Base-by-base conservation (phyloP, 2,113 vertebrate species). In the Calyptomena viridis region DNA sequence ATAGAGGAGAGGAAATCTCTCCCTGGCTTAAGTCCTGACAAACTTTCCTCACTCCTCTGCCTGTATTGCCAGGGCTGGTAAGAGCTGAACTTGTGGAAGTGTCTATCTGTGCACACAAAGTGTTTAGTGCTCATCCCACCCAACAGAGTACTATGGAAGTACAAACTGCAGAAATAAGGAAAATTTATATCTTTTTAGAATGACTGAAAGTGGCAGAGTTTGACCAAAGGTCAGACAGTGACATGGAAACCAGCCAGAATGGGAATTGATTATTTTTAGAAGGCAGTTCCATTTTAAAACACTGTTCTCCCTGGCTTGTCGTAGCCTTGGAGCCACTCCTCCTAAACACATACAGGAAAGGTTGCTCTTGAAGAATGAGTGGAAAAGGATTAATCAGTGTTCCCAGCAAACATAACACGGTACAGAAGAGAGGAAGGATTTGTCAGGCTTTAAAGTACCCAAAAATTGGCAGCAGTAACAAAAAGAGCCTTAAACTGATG, bases 381-480 rank as follows among this genome's bases (percentile, higher is more conserved):
- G 30, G 68, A 71, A 94, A 83, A 30, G 28, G 39, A 88, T 68
- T 88, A 76, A 79, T 90, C 63, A 52, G 35, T 52, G 14, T 46
- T 94, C 11, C n/a, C 62, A 84, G 44, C 25, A 93, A 87, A 80
- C 28, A n/a, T 52, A 74, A 69, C 11, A 5, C 35, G 49, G n/a
- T 71, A 50, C 56, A 75, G 73, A 84, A 93, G 73, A 92, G 44
- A 64, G 21, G 47, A 90, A 89, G 78, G 94, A 95, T 90, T 88
- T 92, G 25, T 72, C 56, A n/a, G 44, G 64, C 72, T 95, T 95
- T 92, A 81, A 93, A 90, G 83, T 71, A 89, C 60, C 52, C 80
- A 78, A 83, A 93, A 96, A 83, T 84, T 94, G 93, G 84, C 82
- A 94, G 68, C 64, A 95, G 76, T 78, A 81, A 89, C 85, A 92